Conservation (phyloP, 2,888 invertebrate genomes). For the Agriopis marginaria region DNA sequence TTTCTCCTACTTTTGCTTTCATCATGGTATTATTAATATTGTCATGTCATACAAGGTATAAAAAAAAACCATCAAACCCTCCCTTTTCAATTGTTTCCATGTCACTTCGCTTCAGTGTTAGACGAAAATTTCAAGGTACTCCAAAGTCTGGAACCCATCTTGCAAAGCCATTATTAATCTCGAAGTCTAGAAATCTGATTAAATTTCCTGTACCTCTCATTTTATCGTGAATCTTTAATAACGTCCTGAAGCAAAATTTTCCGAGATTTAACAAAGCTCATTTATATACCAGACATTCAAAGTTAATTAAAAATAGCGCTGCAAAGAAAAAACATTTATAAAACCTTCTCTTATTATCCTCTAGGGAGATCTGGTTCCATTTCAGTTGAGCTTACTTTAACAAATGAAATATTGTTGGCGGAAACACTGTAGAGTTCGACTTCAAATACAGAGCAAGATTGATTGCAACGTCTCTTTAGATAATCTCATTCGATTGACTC, state of each 20-base stretch:
- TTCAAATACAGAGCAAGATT: slow-evolving; percentile 4
- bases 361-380: slow-evolving; percentile 16
- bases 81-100: too few relatives aligned
- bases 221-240: slow-evolving; percentile 12
- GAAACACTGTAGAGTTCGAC: background rate
- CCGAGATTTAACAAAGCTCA: slow-evolving; percentile 18
- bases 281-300: slow-evolving; percentile 14
- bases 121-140: too few relatives aligned
- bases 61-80: too few relatives aligned
- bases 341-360: slow-evolving; percentile 17
- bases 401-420: slow-evolving; percentile 7
- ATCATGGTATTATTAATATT: too few relatives aligned
- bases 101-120: too few relatives aligned
- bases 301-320: slow-evolving; percentile 27
- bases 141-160: too few relatives aligned
- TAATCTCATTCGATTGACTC: background rate
- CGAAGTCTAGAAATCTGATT: slow-evolving; percentile 1
- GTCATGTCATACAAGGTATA: too few relatives aligned
- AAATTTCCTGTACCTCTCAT: background rate
- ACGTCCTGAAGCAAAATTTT: background rate
- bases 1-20: too few relatives aligned
- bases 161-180: background rate
- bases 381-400: slow-evolving; percentile 1
- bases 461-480: background rate
- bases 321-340: slow-evolving; percentile 13